Conservation (phyloP, 30 jellyfish, hydroid and myxozoan species). For the Mastigias papua region DNA sequence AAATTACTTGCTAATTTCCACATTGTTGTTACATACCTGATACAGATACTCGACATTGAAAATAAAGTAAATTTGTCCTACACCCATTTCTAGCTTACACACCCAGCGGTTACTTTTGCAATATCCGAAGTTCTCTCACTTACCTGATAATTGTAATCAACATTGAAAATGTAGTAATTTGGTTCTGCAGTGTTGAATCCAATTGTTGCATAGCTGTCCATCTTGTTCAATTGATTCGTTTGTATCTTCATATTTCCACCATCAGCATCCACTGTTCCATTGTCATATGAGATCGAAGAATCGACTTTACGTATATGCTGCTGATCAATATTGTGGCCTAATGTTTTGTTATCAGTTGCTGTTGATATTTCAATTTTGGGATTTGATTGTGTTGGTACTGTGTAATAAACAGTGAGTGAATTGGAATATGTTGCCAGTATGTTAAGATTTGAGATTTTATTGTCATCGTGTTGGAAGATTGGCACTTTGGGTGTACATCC, state of each 20-base stretch:
- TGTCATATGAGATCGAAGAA: not conserved
- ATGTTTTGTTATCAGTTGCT: not conserved
- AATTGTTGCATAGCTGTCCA: not conserved
- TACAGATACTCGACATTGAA: too few relatives aligned
- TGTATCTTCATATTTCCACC: not conserved
- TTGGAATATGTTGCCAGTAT: not conserved
- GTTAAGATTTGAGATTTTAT: not conserved
- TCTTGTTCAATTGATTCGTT: not conserved
- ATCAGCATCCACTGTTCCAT: not conserved
- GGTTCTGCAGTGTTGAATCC: not conserved
- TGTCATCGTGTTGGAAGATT: not conserved
- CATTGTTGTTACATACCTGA: too few relatives aligned
- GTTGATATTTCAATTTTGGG: not conserved
- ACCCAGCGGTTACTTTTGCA: not conserved
- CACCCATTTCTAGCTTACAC: too few relatives aligned
- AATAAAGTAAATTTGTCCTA: too few relatives aligned
- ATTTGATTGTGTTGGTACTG: not conserved
- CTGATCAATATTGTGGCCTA: constrained; percentile 8
- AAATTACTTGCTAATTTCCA: too few relatives aligned
- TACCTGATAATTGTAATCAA: not conserved
- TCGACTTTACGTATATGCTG: not conserved
- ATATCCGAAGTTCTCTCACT: not conserved
- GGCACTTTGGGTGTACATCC: constrained; percentile 37
- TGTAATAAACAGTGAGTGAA: not conserved
- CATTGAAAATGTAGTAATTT: not conserved